Base-by-base conservation (phyloP, 2,797 vertebrate genomes). In the Aulostomus chinensis region DNA sequence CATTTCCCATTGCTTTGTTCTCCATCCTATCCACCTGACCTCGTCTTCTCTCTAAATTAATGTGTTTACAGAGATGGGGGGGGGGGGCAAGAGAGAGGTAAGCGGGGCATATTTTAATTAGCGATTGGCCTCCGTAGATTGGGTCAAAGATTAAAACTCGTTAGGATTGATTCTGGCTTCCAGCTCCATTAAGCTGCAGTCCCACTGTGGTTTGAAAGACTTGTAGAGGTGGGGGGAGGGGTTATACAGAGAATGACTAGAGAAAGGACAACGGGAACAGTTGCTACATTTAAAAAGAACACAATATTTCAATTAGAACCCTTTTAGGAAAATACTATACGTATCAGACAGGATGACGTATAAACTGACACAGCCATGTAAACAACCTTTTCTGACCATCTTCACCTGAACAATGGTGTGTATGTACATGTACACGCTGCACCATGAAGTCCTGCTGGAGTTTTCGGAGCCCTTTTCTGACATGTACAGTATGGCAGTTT, bases 21-120 rank as follows among this genome's bases (percentile, higher is more conserved):
- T 68, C 17, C 30, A 20, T 41, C 32, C 39, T 45, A 6, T 25
- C 24, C 4, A 2, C 9, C 37, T 39, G 13, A 42, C 31, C 26
- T 51, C 22, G 2, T 51, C 4, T 38, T 50, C 51, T 47, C 71
- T 58, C 39, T 33, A 59, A 47, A 73, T 55, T 50, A n/a, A n/a
- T 69, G 64, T 80, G 70, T 76, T 74, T 73, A 76, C 73, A 71
- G 69, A 70, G 37, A 45, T 58, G 33, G 14, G 22, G 29, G 12
- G 30, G 14, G 12, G 10, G 24, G 10, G 7, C 17, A 7, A 43
- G 48, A 54, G 55, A 51, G 66, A 72, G 66, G 66, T 65, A 63
- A 74, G 53, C 38, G 7, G 43, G 36, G 28, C 59, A 79, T 55
- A 81, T 89, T 88, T 85, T 82, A 89, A 86, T 89, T 86, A 88